Evolutionary conservation across 2,888 invertebrate species (phyloP).

Genomic region (Cataglyphis albicans): DNA sequence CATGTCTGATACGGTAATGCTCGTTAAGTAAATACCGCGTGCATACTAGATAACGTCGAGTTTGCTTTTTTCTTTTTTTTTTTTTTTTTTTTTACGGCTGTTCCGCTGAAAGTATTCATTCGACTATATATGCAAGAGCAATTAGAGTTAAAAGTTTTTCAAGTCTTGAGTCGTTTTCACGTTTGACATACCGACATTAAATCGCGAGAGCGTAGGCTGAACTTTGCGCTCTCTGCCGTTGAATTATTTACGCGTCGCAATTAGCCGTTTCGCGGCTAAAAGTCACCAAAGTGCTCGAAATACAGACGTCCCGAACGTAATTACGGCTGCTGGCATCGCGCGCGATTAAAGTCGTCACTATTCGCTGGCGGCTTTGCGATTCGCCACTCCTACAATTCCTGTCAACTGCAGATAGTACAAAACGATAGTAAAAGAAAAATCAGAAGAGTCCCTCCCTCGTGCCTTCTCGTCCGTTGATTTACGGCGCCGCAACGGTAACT

Average conservation of each 20-base stretch:
- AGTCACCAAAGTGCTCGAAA: conserved; percentile 26
- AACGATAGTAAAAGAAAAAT: conserved; percentile 15
- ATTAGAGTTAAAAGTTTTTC: conserved; percentile 35
- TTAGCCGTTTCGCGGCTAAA: conserved; percentile 54
- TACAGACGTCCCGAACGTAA: conserved; percentile 43
- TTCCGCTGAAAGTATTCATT: neutral
- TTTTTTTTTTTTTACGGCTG: neutral
- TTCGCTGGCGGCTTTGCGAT: conserved; percentile 32
- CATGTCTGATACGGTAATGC: neutral
- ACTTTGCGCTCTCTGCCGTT: conserved; percentile 55
- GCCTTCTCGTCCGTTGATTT: conserved; percentile 56
- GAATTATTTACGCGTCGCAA: conserved; percentile 67
- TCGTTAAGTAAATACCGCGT: neutral
- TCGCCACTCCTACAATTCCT: conserved; percentile 24
- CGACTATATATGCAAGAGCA: conserved; percentile 1
- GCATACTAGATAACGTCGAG: neutral
- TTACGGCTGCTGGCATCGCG: conserved; percentile 30
- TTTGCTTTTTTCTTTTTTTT: neutral
- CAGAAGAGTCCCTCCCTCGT: conserved; percentile 15
- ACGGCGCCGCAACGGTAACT: conserved; percentile 56
- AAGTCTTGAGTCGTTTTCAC: neutral
- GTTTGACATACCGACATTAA: conserved; percentile 28
- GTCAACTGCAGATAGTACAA: conserved; percentile 15
- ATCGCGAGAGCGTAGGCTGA: conserved; percentile 23
- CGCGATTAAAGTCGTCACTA: conserved; percentile 48